phyloP scores from a whole-genome alignment of 2,113 vertebrate species.

The Ibidorhyncha struthersii region DNA sequence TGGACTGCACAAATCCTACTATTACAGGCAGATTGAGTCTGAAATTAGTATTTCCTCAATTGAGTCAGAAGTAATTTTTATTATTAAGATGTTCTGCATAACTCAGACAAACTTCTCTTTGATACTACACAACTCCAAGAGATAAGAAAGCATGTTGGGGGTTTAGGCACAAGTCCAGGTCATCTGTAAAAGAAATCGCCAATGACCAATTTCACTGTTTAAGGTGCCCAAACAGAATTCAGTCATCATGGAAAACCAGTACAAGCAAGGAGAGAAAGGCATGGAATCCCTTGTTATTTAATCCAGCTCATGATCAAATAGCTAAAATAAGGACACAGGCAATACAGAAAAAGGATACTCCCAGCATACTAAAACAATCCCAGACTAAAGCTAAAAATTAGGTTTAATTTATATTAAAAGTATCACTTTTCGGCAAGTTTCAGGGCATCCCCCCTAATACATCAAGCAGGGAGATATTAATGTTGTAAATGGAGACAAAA shows the following conservation, averaged over 20 bases:
- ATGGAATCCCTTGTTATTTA: background rate
- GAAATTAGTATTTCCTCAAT: background rate
- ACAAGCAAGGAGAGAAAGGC: background rate
- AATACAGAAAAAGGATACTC: background rate
- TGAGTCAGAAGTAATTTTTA: background rate
- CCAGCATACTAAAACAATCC: background rate
- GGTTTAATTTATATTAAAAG: background rate
- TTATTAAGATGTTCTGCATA: background rate
- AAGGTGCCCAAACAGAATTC: background rate
- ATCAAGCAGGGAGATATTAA: background rate
- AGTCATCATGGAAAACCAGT: background rate
- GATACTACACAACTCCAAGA: background rate
- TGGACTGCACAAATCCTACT: background rate
- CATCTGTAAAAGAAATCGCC: background rate
- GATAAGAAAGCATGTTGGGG: background rate
- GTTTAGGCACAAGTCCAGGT: background rate
- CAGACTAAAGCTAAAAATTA: background rate
- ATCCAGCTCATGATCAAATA: background rate
- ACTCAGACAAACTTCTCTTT: background rate
- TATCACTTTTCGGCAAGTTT: background rate
- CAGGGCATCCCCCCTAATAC: fast-evolving
- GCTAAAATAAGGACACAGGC: background rate
- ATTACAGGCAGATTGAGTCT: background rate
- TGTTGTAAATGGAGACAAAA: background rate
- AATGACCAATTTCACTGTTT: background rate